Base-by-base conservation (phyloP, 2,797 vertebrate genomes). In the Poliocrania exsul region DNA sequence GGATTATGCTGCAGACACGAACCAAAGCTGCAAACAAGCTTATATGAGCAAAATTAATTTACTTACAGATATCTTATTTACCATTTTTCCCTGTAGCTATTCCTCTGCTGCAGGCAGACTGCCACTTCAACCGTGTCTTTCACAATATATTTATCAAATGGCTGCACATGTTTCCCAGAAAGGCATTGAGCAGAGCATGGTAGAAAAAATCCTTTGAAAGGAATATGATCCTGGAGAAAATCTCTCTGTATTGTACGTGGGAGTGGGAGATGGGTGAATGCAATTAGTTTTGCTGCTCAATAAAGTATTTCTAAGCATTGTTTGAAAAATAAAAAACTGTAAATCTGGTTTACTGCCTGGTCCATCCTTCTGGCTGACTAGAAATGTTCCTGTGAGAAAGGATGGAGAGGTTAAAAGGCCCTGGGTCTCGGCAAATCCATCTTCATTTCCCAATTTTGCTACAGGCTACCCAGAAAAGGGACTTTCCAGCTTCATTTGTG, bases 41-140 rank as follows among this genome's bases (percentile, higher is more conserved):
- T 87, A 60, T 86, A 80, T 57, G 60, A 95, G 81, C 74, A 77
- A 88, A 93, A 93, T 92, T 81, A 67, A 94, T 92, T 84, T 90
- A 86, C 88, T 94, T 84, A 88, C 49, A 73, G 40, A 9, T 78
- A 60, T 60, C 78, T 93, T 92, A 69, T 88, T 94, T 84, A 67
- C 77, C 66, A 26, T 84, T 93, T 90, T 75, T 1, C 83, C 83
- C 87, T 18, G 56, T 15, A 91, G 85, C 66, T 84, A 20, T 38
- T 92, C 40, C 64, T 56, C 51, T 73, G 80, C 81, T 67, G 69
- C 86, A 88, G 65, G 44, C 73, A 88, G 80, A 23, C 40, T 73
- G 60, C 56, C 71, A 75, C 93, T 91, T 73, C 69, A 29, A 64
- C 1, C 0, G 14, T 49, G 44, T 17, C 79, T 82, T 93, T 51